A percentile compares a stretch with the other conserved stretches of the same genome.
phyloP scores from a whole-genome alignment of 2,888 invertebrate genomes.

The Erebia aethiops region DNA sequence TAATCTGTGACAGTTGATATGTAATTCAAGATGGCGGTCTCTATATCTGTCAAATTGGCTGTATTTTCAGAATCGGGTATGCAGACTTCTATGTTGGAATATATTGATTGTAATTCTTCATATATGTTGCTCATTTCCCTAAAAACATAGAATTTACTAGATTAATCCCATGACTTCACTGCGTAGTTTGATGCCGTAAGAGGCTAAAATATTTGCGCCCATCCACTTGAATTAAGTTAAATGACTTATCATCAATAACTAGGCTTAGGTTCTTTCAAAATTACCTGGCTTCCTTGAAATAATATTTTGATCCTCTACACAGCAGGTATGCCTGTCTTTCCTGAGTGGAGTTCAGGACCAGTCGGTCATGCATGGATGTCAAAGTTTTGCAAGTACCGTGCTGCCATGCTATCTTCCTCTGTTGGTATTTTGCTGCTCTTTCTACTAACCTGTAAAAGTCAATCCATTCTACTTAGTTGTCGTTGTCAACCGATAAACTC shows the following conservation, averaged over 20 bases:
- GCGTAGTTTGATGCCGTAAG: too few relatives aligned
- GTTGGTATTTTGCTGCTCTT: slow-evolving; percentile 55
- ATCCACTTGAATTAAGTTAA: too few relatives aligned
- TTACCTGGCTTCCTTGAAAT: slow-evolving; percentile 80
- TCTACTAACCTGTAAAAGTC: slow-evolving; percentile 38
- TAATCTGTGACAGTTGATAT: slow-evolving; percentile 47
- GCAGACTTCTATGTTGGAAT: slow-evolving; percentile 83
- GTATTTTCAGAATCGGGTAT: slow-evolving; percentile 55
- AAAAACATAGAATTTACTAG: slow-evolving; percentile 39
- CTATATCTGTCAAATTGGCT: slow-evolving; percentile 52
- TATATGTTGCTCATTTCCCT: slow-evolving; percentile 75
- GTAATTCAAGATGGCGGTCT: slow-evolving; percentile 58
- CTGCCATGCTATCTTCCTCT: slow-evolving; percentile 61
- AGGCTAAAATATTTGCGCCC: too few relatives aligned
- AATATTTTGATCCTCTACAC: slow-evolving; percentile 85
- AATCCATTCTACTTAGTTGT: not conserved
- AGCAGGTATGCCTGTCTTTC: slow-evolving; percentile 82
- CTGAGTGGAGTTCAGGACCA: slow-evolving; percentile 63
- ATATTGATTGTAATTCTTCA: slow-evolving; percentile 82
- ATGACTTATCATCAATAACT: too few relatives aligned
- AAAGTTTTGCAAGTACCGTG: slow-evolving; percentile 55
- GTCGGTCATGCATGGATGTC: slow-evolving; percentile 47
- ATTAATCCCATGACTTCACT: too few relatives aligned
- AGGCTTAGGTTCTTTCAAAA: slow-evolving; percentile 31
- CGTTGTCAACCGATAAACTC: not conserved